These are phyloP conservation scores for Characodon lateralis DNA, from an alignment of 2,797 vertebrate species.

Conservation along the genomic window DNA sequence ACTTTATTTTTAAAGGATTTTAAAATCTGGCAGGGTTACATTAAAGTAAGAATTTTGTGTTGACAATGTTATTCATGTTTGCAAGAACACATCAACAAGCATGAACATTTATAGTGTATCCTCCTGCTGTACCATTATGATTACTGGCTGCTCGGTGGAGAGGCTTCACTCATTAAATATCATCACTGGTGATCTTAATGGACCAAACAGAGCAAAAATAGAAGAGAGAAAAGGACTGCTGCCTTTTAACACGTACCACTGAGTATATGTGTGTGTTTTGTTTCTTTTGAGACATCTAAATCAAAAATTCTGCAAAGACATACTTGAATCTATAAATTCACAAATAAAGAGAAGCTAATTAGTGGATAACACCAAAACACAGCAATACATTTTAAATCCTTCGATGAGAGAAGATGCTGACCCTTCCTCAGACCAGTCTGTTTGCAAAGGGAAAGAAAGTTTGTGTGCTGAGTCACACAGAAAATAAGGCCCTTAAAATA, in stretches of 20 bases:
- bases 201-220: slow-evolving; percentile 76
- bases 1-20: neutral
- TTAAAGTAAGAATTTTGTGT: neutral
- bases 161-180: slow-evolving; percentile 78
- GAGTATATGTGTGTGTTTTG: slow-evolving; percentile 10
- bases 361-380: neutral
- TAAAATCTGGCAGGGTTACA: neutral
- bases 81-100: slow-evolving; percentile 1
- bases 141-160: slow-evolving; percentile 71
- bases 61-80: neutral
- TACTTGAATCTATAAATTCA: slow-evolving; percentile 1
- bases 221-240: slow-evolving; percentile 51
- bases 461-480: slow-evolving; percentile 3
- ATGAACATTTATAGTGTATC: slow-evolving; percentile 8
- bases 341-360: neutral
- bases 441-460: neutral
- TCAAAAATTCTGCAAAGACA: slow-evolving; percentile 5
- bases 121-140: slow-evolving; percentile 62
- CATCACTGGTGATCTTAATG: slow-evolving; percentile 82
- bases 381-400: neutral
- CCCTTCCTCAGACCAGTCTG: neutral
- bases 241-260: slow-evolving; percentile 56
- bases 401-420: neutral
- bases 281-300: neutral
- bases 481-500: slow-evolving; percentile 6